phyloP scores from a whole-genome alignment of 2,888 invertebrate species.

The Pimpla rufipes region DNA sequence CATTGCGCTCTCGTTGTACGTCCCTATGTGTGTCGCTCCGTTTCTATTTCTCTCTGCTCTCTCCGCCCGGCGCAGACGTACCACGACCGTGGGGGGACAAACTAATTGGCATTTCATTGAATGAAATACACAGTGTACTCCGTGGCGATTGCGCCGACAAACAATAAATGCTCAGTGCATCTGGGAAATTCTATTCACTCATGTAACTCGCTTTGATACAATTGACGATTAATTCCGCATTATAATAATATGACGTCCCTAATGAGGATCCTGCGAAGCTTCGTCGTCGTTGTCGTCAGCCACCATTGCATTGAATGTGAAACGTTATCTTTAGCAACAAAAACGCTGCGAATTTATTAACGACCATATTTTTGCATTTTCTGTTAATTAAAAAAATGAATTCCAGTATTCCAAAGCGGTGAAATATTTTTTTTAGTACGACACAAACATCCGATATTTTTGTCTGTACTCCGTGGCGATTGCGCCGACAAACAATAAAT shows the following conservation, averaged over 20 bases:
- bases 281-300: too few relatives aligned
- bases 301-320: too few relatives aligned
- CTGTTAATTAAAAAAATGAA: too few relatives aligned
- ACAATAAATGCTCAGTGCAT: slow-evolving; percentile 7
- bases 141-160: not conserved
- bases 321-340: too few relatives aligned
- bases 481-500: slow-evolving; percentile 12
- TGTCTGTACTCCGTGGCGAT: not conserved
- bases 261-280: not conserved
- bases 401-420: too few relatives aligned
- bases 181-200: not conserved
- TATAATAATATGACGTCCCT: not conserved
- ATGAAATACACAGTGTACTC: slow-evolving; percentile 8
- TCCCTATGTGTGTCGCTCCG: not conserved
- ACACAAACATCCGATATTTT: too few relatives aligned
- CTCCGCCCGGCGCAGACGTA: slow-evolving; percentile 11
- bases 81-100: not conserved
- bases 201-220: not conserved
- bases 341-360: too few relatives aligned
- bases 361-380: too few relatives aligned
- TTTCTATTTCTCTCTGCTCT: not conserved
- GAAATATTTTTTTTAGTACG: too few relatives aligned
- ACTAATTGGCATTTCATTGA: slow-evolving; percentile 41
- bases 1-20: slow-evolving; percentile 27
- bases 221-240: not conserved